These are phyloP conservation scores for Pyrochroa serraticornis DNA, from an alignment of 2,888 invertebrate genomes.

Conservation along the genomic window DNA sequence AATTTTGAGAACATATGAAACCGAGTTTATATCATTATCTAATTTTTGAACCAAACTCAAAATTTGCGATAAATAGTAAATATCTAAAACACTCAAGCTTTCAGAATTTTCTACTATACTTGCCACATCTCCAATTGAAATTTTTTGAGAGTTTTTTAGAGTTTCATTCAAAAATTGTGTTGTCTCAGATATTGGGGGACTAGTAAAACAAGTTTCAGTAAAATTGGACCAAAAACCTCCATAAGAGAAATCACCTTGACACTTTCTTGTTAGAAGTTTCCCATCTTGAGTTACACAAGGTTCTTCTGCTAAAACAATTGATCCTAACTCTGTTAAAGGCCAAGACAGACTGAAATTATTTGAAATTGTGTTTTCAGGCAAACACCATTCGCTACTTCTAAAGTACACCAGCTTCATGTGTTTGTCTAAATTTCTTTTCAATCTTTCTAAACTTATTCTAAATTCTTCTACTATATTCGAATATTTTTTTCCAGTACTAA, in stretches of 20 bases:
- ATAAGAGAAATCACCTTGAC: constrained; percentile 63
- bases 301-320: constrained; percentile 60
- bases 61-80: constrained; percentile 46
- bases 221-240: constrained; percentile 64
- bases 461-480: constrained; percentile 29
- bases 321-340: constrained; percentile 57
- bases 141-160: constrained; percentile 6
- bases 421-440: constrained; percentile 6
- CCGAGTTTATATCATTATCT: constrained; percentile 1
- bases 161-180: constrained; percentile 38
- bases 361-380: constrained; percentile 39
- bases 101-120: constrained; percentile 37
- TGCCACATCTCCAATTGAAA: constrained; percentile 33
- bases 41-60: constrained; percentile 29
- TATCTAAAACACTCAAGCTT: constrained; percentile 44
- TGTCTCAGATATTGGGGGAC: constrained; percentile 26
- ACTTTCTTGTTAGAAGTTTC: constrained; percentile 64
- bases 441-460: constrained; percentile 9
- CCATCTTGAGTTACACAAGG: constrained; percentile 66
- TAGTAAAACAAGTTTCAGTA: constrained; percentile 45
- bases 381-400: constrained; percentile 46
- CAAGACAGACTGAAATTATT: constrained; percentile 47
- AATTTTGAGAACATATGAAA: constrained; percentile 58
- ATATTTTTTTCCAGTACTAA: constrained; percentile 45
- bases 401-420: constrained; percentile 35